These are phyloP conservation scores for Drosophila eohydei DNA, from an alignment of 2,888 invertebrate genomes.

Conservation along the genomic window DNA sequence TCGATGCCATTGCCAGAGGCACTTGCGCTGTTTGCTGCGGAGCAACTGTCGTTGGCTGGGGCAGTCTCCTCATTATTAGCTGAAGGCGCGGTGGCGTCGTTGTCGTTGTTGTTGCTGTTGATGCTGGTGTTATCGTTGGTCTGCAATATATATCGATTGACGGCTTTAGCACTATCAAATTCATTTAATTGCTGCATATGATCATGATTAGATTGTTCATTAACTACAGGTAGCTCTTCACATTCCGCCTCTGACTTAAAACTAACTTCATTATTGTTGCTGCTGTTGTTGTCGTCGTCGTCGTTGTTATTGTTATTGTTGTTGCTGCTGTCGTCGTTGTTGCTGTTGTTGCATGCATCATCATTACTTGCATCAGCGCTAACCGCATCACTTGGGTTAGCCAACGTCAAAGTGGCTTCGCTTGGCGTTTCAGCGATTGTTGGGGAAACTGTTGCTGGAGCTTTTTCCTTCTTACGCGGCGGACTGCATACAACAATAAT, in stretches of 20 bases:
- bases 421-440: background rate
- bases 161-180: conserved; percentile 60
- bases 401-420: background rate
- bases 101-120: conserved; percentile 37
- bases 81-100: conserved; percentile 54
- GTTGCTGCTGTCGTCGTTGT: background rate
- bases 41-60: conserved; percentile 11
- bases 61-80: conserved; percentile 43
- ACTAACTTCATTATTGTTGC: conserved; percentile 38
- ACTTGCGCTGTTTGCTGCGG: conserved; percentile 2
- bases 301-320: background rate
- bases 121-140: conserved; percentile 68
- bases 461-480: conserved; percentile 20
- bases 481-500: conserved; percentile 71
- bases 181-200: conserved; percentile 40
- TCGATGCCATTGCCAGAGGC: conserved; percentile 21
- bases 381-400: background rate
- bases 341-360: conserved; percentile 17
- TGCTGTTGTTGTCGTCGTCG: background rate
- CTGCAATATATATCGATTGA: conserved; percentile 68
- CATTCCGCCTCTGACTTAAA: conserved; percentile 39
- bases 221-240: conserved; percentile 48
- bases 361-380: conserved; percentile 4
- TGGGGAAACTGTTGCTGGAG: background rate
- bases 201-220: conserved; percentile 45